phyloP scores from a whole-genome alignment of 2,888 invertebrate genomes.

The Cerastis rubricosa region DNA sequence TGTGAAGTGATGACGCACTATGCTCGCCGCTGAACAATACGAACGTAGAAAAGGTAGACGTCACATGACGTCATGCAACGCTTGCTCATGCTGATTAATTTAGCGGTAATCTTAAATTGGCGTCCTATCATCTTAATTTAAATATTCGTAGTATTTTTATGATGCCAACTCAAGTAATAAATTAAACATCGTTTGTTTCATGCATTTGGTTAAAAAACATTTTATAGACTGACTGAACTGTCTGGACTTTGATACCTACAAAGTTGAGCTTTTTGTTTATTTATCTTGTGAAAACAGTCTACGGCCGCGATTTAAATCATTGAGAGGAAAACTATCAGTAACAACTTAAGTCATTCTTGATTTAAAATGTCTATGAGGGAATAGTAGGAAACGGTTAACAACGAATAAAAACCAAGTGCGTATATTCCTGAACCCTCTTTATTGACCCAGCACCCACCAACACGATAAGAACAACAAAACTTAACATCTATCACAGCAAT shows the following conservation, averaged over 20 bases:
- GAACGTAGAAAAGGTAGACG: constrained; percentile 61
- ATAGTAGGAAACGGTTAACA: not conserved
- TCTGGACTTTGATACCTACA: not conserved
- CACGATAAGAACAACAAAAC: constrained; percentile 78
- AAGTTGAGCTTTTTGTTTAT: not conserved
- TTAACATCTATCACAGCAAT: constrained; percentile 87
- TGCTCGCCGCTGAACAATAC: constrained; percentile 34
- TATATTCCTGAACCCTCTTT: constrained; percentile 84
- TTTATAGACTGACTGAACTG: not conserved
- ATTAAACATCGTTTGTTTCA: not conserved
- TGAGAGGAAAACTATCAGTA: not conserved
- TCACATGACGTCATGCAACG: constrained; percentile 79
- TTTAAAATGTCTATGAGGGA: too few species aligned
- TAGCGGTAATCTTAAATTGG: constrained; percentile 77
- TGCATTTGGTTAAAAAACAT: not conserved
- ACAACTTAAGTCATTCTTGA: not conserved
- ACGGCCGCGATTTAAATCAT: not conserved
- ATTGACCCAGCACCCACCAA: constrained; percentile 85
- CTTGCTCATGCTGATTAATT: constrained; percentile 62
- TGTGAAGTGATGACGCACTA: constrained; percentile 41
- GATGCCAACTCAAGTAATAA: constrained; percentile 20
- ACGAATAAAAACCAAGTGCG: constrained; percentile 61
- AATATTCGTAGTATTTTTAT: constrained; percentile 26
- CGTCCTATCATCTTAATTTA: constrained; percentile 15
- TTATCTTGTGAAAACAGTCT: not conserved